Conservation (phyloP, 2,113 vertebrate species). For the Panurus biarmicus region DNA sequence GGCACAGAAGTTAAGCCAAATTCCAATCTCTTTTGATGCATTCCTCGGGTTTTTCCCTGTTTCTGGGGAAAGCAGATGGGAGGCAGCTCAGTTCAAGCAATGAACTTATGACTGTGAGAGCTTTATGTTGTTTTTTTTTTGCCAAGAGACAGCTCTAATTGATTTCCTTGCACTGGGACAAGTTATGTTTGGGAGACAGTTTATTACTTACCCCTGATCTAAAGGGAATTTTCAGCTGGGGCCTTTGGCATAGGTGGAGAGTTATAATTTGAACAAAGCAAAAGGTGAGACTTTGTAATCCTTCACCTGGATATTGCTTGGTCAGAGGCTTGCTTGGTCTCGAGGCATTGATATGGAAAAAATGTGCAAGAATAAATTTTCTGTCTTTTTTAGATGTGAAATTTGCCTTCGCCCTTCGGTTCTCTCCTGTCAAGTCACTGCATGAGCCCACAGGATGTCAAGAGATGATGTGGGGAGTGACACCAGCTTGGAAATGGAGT, state of each 20-base stretch:
- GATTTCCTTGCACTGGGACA: neutral
- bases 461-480: neutral
- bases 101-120: neutral
- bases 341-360: neutral
- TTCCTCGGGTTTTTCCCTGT: neutral
- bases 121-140: neutral
- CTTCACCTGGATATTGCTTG: neutral
- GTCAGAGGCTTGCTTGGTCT: neutral
- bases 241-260: neutral
- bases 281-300: neutral
- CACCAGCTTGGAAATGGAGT: neutral
- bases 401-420: neutral
- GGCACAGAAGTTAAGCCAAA: neutral
- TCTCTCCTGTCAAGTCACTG: neutral
- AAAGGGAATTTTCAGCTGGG: neutral
- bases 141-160: neutral
- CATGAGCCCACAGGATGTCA: neutral
- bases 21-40: accelerated
- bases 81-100: neutral
- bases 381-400: neutral
- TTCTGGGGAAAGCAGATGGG: neutral
- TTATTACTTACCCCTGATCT: neutral
- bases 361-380: neutral
- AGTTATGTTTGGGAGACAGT: neutral
- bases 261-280: neutral